Conservation (phyloP, 2,888 invertebrate species). For the Stenodera caucasica region DNA sequence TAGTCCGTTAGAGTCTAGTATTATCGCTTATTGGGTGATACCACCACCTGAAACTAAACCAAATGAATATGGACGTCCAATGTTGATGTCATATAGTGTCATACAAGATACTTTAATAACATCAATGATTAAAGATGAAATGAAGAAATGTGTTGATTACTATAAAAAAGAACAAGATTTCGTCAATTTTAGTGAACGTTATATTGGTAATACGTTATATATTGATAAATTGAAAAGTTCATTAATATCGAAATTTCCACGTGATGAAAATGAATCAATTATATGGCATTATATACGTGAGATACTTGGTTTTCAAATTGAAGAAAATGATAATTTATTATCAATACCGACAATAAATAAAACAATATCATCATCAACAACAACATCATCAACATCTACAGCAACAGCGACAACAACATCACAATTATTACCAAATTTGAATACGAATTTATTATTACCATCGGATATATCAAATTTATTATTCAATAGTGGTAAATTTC, state of each 20-base stretch:
- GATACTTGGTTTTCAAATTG: constrained; percentile 72
- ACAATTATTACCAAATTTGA: constrained; percentile 47
- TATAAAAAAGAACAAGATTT: constrained; percentile 72
- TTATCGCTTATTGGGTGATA: constrained; percentile 91
- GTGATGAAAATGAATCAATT: constrained; percentile 71
- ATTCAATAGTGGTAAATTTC: constrained; percentile 68
- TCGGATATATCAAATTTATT: constrained; percentile 69
- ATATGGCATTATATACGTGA: constrained; percentile 80
- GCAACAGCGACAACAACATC: constrained; percentile 40
- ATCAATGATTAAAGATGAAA: constrained; percentile 80
- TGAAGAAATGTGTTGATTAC: constrained; percentile 83
- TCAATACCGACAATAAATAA: constrained; percentile 59
- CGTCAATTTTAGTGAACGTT: constrained; percentile 68
- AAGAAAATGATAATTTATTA: constrained; percentile 66
- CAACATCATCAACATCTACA: constrained; percentile 22
- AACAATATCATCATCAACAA: constrained; percentile 20
- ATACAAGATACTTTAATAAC: constrained; percentile 80
- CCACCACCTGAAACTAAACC: constrained; percentile 94
- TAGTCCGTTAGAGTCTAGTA: constrained; percentile 77
- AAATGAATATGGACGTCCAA: constrained; percentile 89
- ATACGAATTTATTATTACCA: constrained; percentile 65
- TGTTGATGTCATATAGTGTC: constrained; percentile 85
- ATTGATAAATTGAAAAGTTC: constrained; percentile 85
- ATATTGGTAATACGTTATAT: constrained; percentile 71
- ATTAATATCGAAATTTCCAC: constrained; percentile 77